Conservation (phyloP, 2,797 vertebrate species). For the Cichlasoma orientale region DNA sequence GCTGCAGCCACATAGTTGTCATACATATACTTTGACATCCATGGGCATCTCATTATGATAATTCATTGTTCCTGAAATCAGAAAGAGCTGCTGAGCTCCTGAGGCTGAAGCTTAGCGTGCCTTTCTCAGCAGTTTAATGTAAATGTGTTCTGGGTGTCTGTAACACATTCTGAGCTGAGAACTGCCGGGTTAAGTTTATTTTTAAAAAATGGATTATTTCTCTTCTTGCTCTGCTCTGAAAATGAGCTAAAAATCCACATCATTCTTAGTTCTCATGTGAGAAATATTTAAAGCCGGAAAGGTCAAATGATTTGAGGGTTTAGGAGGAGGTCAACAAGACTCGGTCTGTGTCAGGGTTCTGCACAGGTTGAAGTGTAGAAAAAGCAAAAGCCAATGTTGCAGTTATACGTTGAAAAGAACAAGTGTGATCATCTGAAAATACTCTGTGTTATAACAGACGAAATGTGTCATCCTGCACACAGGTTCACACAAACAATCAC, state of each 20-base stretch:
- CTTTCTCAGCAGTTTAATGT: slow-evolving; percentile 22
- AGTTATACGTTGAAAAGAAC: not conserved
- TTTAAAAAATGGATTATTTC: not conserved
- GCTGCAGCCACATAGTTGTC: slow-evolving; percentile 46
- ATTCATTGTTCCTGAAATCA: slow-evolving; percentile 64
- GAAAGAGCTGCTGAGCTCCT: slow-evolving; percentile 41
- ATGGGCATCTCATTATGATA: slow-evolving; percentile 60
- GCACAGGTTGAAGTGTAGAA: not conserved
- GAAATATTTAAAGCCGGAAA: not conserved
- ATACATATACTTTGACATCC: slow-evolving; percentile 47
- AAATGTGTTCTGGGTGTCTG: slow-evolving; percentile 7
- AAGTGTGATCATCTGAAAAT: not conserved
- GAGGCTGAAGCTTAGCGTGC: slow-evolving; percentile 29
- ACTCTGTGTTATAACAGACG: not conserved
- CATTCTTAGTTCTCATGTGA: not conserved
- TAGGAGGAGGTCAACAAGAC: not conserved
- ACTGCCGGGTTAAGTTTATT: slow-evolving; percentile 2
- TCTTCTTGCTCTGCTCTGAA: not conserved
- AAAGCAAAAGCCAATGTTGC: not conserved
- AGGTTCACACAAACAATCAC: not conserved
- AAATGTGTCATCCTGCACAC: not conserved
- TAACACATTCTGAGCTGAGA: slow-evolving; percentile 1
- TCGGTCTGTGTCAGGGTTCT: not conserved
- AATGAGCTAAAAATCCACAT: not conserved
- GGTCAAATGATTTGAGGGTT: not conserved